Conservation (phyloP, 2,888 invertebrate species). For the Tetragonula carbonaria region DNA sequence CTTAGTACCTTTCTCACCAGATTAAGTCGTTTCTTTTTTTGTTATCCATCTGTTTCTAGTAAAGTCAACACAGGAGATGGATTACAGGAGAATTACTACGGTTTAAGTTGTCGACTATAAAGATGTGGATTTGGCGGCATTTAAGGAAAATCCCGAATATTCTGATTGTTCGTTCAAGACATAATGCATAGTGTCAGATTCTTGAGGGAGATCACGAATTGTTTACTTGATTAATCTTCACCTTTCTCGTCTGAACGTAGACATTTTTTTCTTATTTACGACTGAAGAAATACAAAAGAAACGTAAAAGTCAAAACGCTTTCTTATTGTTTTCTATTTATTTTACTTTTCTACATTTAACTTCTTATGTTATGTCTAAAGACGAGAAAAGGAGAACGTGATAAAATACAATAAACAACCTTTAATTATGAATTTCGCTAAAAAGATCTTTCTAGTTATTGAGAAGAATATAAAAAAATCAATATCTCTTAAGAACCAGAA, state of each 20-base stretch:
- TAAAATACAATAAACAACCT: not conserved
- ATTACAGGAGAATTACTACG: not conserved
- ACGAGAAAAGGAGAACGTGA: not conserved
- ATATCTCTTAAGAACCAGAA: not conserved
- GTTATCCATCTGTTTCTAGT: not conserved
- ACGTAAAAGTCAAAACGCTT: not conserved
- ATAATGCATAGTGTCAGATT: slow-evolving; percentile 1
- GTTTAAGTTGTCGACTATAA: slow-evolving; percentile 15
- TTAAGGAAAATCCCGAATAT: slow-evolving; percentile 43
- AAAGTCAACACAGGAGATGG: not conserved
- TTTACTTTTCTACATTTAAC: slow-evolving; percentile 2
- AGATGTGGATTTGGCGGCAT: slow-evolving; percentile 27
- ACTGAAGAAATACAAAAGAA: not conserved
- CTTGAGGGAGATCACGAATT: slow-evolving; percentile 14
- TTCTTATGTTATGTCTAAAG: not conserved
- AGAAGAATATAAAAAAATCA: not conserved
- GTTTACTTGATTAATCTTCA: slow-evolving; percentile 53
- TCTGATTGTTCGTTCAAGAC: slow-evolving; percentile 22
- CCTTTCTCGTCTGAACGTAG: not conserved
- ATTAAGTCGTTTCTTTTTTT: too few species aligned
- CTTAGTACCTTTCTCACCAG: not conserved
- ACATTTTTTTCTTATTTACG: not conserved
- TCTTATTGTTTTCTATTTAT: not conserved
- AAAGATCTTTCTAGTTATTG: not conserved
- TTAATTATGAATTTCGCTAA: not conserved